Percentiles rank a stretch among this genome's conserved stretches.
phyloP scores from a whole-genome alignment of 2,888 invertebrate species.

The Drosophila mettleri region DNA sequence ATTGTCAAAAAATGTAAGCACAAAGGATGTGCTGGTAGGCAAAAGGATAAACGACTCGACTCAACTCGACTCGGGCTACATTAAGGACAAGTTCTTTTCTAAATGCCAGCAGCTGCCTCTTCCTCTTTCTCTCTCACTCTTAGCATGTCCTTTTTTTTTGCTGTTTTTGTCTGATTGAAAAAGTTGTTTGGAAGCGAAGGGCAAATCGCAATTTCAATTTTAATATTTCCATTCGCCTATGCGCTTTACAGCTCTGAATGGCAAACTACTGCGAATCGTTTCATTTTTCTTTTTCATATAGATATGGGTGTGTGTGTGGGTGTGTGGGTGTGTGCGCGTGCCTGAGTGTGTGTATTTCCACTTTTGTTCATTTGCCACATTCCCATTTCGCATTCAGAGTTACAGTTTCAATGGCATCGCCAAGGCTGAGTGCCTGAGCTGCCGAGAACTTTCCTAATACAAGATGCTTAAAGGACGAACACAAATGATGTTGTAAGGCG shows the following conservation, averaged over 20 bases:
- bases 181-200: constrained; percentile 49
- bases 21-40: constrained; percentile 23
- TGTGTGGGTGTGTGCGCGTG: background rate
- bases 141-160: constrained; percentile 5
- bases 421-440: constrained; percentile 52
- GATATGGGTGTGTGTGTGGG: background rate
- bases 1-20: constrained; percentile 42
- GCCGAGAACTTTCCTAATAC: constrained; percentile 69
- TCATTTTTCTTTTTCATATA: constrained; percentile 19
- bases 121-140: background rate
- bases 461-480: constrained; percentile 75
- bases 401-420: constrained; percentile 67
- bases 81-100: constrained; percentile 27
- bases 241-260: constrained; percentile 44
- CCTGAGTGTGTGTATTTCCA: constrained; percentile 23
- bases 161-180: constrained; percentile 51
- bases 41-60: constrained; percentile 37
- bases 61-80: constrained; percentile 2
- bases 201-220: constrained; percentile 73
- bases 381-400: constrained; percentile 53
- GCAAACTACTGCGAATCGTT: constrained; percentile 59
- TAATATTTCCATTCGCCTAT: constrained; percentile 79
- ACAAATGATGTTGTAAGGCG: constrained; percentile 60
- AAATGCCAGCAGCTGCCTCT: constrained; percentile 2
- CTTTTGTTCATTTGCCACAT: constrained; percentile 50